phyloP scores from a whole-genome alignment of 2,888 invertebrate species.

The Lasioglossum lativentre region DNA sequence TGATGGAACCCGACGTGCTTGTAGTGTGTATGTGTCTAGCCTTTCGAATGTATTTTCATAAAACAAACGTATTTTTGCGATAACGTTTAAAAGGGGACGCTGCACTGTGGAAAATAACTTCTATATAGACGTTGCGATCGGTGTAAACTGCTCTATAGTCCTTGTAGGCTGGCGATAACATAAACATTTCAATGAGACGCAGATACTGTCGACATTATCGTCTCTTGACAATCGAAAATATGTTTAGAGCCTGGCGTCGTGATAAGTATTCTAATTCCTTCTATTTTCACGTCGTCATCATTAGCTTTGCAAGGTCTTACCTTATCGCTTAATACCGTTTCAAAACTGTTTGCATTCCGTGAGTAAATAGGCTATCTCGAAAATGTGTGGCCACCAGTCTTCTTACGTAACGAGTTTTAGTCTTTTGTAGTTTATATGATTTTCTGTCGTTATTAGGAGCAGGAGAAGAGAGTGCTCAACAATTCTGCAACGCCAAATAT shows the following conservation, averaged over 20 bases:
- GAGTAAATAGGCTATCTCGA: background rate
- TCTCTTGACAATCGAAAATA: background rate
- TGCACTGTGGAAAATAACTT: background rate
- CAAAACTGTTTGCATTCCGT: no score
- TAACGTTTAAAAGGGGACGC: background rate
- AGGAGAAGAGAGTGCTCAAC: conserved; percentile 76
- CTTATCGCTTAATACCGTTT: conserved; percentile 1
- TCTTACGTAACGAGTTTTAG: background rate
- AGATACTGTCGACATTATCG: background rate
- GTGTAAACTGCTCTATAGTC: background rate
- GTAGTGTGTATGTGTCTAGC: background rate
- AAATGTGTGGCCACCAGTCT: background rate
- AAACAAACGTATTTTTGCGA: background rate
- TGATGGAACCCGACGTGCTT: no score
- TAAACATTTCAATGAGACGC: background rate
- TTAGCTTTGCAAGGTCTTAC: background rate
- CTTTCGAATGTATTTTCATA: background rate
- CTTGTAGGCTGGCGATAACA: background rate
- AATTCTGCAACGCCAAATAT: conserved; percentile 26
- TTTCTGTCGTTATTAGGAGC: conserved; percentile 71
- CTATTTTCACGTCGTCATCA: background rate
- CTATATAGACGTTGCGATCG: no score
- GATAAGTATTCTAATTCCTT: conserved; percentile 6
- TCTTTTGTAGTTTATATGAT: background rate
- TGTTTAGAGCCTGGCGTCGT: background rate